A percentile compares a stretch with the other conserved stretches of the same genome.
Conservation (phyloP, 2,797 vertebrate genomes). For the Platyrinchus mystaceus region DNA sequence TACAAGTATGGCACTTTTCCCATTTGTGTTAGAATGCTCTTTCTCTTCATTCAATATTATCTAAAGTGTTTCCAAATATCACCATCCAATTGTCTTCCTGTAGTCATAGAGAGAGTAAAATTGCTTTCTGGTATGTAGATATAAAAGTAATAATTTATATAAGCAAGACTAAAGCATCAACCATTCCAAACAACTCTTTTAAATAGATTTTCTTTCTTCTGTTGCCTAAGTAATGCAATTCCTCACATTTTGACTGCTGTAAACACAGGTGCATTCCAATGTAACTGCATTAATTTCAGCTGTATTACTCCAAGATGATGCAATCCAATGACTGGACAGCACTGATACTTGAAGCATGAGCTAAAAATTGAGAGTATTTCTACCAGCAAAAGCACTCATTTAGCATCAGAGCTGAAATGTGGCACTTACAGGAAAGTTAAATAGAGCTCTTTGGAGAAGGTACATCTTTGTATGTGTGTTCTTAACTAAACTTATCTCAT, state of each 20-base stretch:
- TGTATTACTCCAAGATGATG: fast-evolving
- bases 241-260: background rate
- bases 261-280: background rate
- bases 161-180: background rate
- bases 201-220: background rate
- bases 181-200: background rate
- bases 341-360: background rate
- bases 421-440: background rate
- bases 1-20: background rate
- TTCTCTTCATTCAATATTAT: background rate
- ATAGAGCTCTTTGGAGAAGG: background rate
- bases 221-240: background rate
- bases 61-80: background rate
- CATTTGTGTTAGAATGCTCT: background rate
- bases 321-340: background rate
- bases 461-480: background rate
- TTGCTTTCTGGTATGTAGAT: background rate
- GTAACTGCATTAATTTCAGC: background rate
- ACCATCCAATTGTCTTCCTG: background rate
- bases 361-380: background rate
- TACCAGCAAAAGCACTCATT: background rate
- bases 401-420: background rate
- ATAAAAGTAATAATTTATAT: background rate
- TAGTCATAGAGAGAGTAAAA: background rate
- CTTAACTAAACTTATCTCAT: background rate